A percentile compares a stretch with the other conserved stretches of the same genome.
Evolutionary conservation across 1,140 invertebrate genomes (phyloP).

Genomic region (Drosophila ficusphila): DNA sequence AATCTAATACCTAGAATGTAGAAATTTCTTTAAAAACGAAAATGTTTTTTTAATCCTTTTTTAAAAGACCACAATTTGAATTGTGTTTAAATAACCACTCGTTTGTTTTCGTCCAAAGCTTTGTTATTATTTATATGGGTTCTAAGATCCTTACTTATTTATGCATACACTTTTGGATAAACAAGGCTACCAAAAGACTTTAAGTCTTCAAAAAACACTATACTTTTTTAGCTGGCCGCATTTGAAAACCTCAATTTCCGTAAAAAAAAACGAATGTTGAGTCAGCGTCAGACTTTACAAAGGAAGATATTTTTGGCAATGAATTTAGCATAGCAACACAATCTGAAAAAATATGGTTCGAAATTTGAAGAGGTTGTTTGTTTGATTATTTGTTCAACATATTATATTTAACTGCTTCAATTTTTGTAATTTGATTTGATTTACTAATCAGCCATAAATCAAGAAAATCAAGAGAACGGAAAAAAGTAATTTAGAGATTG

Average conservation of each 20-base stretch:
- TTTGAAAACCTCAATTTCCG: no score
- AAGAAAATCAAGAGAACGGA: no score
- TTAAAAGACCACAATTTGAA: no score
- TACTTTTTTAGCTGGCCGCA: no score
- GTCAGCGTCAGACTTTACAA: background rate
- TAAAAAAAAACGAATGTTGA: slow-evolving; percentile 3
- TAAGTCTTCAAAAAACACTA: no score
- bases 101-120: no score
- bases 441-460: background rate
- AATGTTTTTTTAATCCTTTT: no score
- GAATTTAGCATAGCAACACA: slow-evolving; percentile 2
- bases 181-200: no score
- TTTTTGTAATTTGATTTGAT: background rate
- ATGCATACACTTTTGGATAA: no score
- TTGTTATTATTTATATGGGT: no score
- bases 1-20: background rate
- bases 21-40: background rate
- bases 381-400: background rate
- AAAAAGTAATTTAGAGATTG: background rate
- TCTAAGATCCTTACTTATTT: no score
- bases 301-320: background rate
- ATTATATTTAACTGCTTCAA: background rate
- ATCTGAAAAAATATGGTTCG: background rate
- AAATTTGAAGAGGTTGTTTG: background rate
- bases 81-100: no score